A percentile compares a stretch with the other conserved stretches of the same genome.
Evolutionary conservation across 2,113 vertebrate genomes (phyloP).

Genomic region (Trematocara unimaculatum): DNA sequence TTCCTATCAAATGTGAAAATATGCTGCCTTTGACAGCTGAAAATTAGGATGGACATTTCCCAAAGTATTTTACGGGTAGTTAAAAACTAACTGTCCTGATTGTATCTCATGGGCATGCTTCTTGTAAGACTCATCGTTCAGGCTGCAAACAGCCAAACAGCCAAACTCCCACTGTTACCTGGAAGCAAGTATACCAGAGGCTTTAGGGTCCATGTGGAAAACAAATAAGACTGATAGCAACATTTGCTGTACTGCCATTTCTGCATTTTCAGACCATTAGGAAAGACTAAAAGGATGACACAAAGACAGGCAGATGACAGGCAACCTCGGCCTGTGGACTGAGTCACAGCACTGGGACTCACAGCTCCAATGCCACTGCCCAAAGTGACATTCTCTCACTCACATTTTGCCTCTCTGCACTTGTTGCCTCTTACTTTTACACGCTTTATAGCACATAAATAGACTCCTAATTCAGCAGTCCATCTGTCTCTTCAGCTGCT

Average conservation of each 20-base stretch:
- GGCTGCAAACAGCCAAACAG: not conserved
- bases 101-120: not conserved
- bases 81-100: not conserved
- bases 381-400: not conserved
- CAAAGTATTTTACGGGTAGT: not conserved
- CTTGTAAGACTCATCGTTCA: not conserved
- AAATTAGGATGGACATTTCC: not conserved
- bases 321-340: not conserved
- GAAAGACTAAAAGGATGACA: not conserved
- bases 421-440: not conserved
- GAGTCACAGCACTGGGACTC: not conserved
- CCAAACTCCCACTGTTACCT: not conserved
- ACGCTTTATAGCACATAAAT: not conserved
- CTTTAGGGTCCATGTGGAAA: not conserved
- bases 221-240: not conserved
- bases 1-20: not conserved
- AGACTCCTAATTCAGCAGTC: conserved; percentile 21
- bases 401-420: not conserved
- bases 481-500: conserved; percentile 42
- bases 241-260: not conserved
- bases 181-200: not conserved
- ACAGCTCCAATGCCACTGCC: not conserved
- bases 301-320: not conserved
- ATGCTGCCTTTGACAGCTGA: not conserved
- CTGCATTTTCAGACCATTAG: not conserved